Base-by-base conservation (phyloP, 2,888 invertebrate genomes). In the Willowsia nigromaculata region DNA sequence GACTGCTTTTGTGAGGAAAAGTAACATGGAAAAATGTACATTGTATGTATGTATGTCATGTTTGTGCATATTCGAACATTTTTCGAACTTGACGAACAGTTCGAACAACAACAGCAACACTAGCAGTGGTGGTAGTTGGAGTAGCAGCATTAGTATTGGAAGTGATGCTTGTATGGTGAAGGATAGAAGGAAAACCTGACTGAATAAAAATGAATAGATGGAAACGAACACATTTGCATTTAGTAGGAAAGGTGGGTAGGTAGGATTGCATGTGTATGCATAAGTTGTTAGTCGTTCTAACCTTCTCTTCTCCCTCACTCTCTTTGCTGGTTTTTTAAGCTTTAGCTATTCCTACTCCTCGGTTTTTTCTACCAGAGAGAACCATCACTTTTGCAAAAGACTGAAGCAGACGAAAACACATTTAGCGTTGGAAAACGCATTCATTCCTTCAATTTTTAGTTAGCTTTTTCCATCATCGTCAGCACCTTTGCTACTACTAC, bases 241-340 rank as follows among this genome's bases (percentile, higher is more conserved):
- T 74, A 74, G 74, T 50, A 47, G 74, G 9, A 74, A 74, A 74
- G 74, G 74, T 74, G n/a, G 74, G 74, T 74, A 30, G 74, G 74
- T 43, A 18, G 40, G 25, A 13, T 43, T 9, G 43, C 71, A 71
- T 71, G 71, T 71, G 71, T n/a, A 43, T 71, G 62, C 68, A 68
- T 68, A 37, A 68, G 3, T 40, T 59, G 25, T 68, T 37, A 40
- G 59, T 27, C 13, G 15, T 15, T 33, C 65, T 25, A 27, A 22
- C 71, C 71, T 71, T 43, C 43, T 37, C 37, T 71, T 43, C 43
- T 37, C 37, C 0, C 71, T 47, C 43, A 13, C 25, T 43, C 71
- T 15, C 27, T 25, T n/a, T n/a, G n/a, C 11, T 71, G 37, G 68
- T 43, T 71, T 37, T 71, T 59, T 71, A 43, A 50, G 71, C 37